Base-by-base conservation (phyloP, 2,113 vertebrate species). In the Jaculus jaculus region DNA sequence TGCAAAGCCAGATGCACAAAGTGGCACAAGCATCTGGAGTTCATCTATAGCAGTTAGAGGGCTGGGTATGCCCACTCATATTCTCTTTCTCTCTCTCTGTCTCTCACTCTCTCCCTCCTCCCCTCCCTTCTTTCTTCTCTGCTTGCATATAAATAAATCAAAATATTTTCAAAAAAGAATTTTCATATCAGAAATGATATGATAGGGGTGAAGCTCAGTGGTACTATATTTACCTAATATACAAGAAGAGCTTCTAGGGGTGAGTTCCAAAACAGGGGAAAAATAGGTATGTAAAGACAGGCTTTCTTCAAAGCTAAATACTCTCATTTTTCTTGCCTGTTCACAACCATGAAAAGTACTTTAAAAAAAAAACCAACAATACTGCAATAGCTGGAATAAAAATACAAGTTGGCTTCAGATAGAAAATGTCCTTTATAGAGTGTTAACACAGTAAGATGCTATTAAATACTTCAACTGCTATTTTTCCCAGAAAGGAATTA, bases 311-410 rank as follows among this genome's bases (percentile, higher is more conserved):
- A 34, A 88, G 32, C 15, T 75, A 37, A 92, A 68, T 68, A 66
- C 4, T 78, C 39, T 94, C 61, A 68, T 79, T 92, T 94, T 79
- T 74, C 47, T 79, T 87, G 63, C 8, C 68, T 82, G 9, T 58
- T 42, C 24, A 93, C 24, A 77, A 80, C 21, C 54, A 96, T 61
- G n/a, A 79, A 87, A 89, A 91, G 13, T 83, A 89, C 73, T 86
- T 87, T 16, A 47, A 47, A 47, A 47, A 47, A 89, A 93, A 87
- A 89, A 32, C 4, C 82, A 32, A 80, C 34, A n/a, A 90, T 47
- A 51, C 0, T 84, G 16, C 13, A 72, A 37, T 78, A 92, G 92
- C 47, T 94, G 8, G n/a, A 92, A 71, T 90, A 69, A 96, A 95
- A 87, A 9, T 47, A 79, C 74, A 91, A 30, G 34, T 34, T 16